Evolutionary conservation across 2,113 vertebrate genomes (phyloP).

Genomic region (Mustela lutreola): DNA sequence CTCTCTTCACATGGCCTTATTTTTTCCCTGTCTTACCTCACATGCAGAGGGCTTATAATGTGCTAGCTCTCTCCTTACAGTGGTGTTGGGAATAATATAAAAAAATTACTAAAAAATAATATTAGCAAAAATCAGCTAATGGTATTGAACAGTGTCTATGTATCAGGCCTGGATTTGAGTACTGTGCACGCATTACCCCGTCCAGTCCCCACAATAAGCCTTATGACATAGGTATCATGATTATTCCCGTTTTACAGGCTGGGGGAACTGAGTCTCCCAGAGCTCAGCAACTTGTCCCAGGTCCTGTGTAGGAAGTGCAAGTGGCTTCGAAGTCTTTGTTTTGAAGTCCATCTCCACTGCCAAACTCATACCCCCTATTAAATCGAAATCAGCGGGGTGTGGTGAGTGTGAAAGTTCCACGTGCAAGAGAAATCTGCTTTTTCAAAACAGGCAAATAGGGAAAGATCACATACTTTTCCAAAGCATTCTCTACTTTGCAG

Average conservation of each 20-base stretch:
- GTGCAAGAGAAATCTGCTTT: not conserved
- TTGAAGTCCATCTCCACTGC: not conserved
- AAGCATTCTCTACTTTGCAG: not conserved
- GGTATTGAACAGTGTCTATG: not conserved
- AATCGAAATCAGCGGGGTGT: not conserved
- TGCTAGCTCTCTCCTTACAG: not conserved
- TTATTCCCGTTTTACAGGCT: not conserved
- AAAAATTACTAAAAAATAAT: not conserved
- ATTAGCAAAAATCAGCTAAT: not conserved
- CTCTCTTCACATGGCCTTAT: not conserved
- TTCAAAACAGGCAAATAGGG: not conserved
- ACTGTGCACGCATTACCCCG: fast-evolving
- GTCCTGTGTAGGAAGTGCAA: not conserved
- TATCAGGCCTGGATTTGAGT: not conserved
- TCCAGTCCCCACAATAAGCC: too few species aligned
- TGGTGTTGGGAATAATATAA: not conserved
- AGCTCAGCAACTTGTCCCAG: not conserved
- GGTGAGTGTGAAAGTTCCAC: not conserved
- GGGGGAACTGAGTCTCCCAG: not conserved
- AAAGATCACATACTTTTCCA: not conserved
- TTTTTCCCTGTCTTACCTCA: not conserved
- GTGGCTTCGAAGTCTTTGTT: not conserved
- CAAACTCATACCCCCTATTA: not conserved
- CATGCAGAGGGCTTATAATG: not conserved
- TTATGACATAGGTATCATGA: not conserved